These are phyloP conservation scores for Drosophila bunnanda DNA, from an alignment of 2,888 invertebrate genomes.

Conservation along the genomic window DNA sequence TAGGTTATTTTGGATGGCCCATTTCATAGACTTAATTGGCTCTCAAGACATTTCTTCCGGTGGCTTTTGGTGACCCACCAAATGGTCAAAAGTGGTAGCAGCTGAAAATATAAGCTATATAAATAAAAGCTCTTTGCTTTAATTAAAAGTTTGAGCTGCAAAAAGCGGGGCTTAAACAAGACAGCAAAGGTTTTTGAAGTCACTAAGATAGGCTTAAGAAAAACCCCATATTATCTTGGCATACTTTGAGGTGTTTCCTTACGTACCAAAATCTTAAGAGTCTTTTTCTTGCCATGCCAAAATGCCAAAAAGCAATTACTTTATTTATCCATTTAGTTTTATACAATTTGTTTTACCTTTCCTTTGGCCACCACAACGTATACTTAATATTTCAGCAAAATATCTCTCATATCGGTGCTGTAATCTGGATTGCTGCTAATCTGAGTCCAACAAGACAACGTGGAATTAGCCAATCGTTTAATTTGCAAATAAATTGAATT, in stretches of 20 bases:
- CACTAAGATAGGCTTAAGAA: background rate
- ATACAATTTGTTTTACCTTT: background rate
- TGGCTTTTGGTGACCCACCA: constrained; percentile 28
- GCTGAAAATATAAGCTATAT: background rate
- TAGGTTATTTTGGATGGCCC: constrained; percentile 24
- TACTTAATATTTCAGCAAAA: constrained; percentile 39
- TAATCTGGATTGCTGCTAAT: constrained; percentile 34
- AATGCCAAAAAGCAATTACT: background rate
- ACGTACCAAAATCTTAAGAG: background rate
- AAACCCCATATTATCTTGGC: background rate
- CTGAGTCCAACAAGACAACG: constrained; percentile 30
- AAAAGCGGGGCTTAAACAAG: background rate
- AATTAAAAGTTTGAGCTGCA: background rate
- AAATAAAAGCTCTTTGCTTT: background rate
- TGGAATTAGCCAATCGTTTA: constrained; percentile 47
- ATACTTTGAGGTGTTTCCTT: constrained; percentile 3
- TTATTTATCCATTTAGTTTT: background rate
- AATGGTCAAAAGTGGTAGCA: constrained; percentile 13
- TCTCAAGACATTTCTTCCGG: constrained; percentile 50
- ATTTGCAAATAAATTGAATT: constrained; percentile 59
- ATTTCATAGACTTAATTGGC: constrained; percentile 62
- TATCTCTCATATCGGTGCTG: constrained; percentile 10
- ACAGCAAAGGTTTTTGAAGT: background rate
- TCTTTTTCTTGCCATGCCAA: background rate
- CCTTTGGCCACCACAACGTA: constrained; percentile 24